Evolutionary conservation across 2,113 vertebrate genomes (phyloP).

Genomic region (Eulacestoma nigropectus): DNA sequence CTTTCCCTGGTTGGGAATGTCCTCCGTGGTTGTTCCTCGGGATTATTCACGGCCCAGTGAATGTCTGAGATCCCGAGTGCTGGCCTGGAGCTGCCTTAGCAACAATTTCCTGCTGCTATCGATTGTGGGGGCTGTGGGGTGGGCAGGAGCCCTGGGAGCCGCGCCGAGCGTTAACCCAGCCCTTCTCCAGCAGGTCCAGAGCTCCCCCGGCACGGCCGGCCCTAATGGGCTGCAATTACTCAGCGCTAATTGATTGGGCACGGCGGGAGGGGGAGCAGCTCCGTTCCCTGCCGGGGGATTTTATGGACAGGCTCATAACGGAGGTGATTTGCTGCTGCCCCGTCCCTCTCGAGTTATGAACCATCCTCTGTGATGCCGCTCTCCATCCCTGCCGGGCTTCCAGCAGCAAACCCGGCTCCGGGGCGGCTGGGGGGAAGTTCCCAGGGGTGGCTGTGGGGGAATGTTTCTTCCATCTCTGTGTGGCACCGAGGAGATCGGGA

Average conservation of each 20-base stretch:
- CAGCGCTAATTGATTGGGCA: not conserved
- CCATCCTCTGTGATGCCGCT: not conserved
- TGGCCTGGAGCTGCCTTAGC: not conserved
- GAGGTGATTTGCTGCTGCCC: not conserved
- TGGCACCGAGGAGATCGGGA: not conserved
- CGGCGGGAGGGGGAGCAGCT: not conserved
- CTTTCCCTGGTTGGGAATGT: not conserved
- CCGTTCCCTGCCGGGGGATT: not conserved
- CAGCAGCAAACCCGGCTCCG: not conserved
- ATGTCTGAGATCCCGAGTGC: not conserved
- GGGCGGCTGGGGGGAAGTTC: not conserved
- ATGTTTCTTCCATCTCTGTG: not conserved
- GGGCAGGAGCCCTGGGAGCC: not conserved
- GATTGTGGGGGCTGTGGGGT: not conserved
- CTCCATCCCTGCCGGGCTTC: not conserved
- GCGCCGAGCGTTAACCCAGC: not conserved
- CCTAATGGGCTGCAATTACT: not conserved
- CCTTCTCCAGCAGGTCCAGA: not conserved
- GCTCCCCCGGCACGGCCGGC: not conserved
- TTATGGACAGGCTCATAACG: not conserved
- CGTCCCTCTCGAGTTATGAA: not conserved
- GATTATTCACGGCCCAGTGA: not conserved
- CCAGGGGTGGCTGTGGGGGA: not conserved
- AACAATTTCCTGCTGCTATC: not conserved
- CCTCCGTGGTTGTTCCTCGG: accelerated